Conservation (phyloP, 2,888 invertebrate species). For the Trachelus iudaicus region DNA sequence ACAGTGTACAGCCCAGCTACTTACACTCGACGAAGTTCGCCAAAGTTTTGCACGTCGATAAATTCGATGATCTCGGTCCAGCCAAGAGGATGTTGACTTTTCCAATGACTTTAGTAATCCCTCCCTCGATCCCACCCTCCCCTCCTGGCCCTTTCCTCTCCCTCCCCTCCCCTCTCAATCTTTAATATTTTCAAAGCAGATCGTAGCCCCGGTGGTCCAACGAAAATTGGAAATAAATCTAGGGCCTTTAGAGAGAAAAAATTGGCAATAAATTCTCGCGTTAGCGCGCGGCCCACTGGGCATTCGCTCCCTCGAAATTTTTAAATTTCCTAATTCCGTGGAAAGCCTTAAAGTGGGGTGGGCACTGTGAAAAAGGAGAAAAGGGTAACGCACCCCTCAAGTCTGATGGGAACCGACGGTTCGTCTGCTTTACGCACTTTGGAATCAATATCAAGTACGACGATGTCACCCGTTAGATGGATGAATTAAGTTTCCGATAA, state of each 20-base stretch:
- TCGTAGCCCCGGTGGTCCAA: background rate
- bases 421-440: background rate
- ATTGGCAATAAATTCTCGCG: slow-evolving; percentile 62
- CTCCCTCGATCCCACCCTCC: background rate
- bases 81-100: slow-evolving; percentile 24
- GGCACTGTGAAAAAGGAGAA: slow-evolving; percentile 18
- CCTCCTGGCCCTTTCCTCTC: no score
- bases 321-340: slow-evolving; percentile 61
- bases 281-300: slow-evolving; percentile 54
- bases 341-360: slow-evolving; percentile 36
- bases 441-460: slow-evolving; percentile 46
- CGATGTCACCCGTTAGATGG: slow-evolving; percentile 31
- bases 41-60: slow-evolving; percentile 17
- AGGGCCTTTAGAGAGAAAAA: slow-evolving; percentile 55
- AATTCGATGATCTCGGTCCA: slow-evolving; percentile 34
- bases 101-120: background rate
- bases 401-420: slow-evolving; percentile 14
- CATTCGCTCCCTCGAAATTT: slow-evolving; percentile 48
- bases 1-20: background rate
- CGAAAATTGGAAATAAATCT: slow-evolving; percentile 58
- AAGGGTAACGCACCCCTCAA: slow-evolving; percentile 4
- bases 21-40: background rate
- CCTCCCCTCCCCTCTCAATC: background rate
- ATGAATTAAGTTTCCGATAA: background rate
- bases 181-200: background rate